These are phyloP conservation scores for Gymnocheta viridis DNA, from an alignment of 2,888 invertebrate genomes.

Conservation along the genomic window DNA sequence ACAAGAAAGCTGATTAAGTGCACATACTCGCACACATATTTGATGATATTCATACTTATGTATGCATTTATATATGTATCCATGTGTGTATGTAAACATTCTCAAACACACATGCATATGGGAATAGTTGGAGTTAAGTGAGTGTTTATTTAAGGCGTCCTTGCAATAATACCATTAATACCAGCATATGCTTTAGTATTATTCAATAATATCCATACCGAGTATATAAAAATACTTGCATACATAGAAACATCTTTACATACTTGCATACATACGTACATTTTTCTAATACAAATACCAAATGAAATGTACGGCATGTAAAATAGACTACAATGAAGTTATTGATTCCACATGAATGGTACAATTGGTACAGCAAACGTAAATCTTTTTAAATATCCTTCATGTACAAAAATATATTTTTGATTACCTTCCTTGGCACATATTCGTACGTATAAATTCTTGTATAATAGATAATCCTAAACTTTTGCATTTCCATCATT, in stretches of 20 bases:
- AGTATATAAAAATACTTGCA: neutral
- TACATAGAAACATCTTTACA: neutral
- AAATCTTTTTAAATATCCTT: conserved; percentile 31
- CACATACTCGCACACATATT: neutral
- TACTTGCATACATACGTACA: neutral
- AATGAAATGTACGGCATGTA: conserved; percentile 26
- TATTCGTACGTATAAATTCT: neutral
- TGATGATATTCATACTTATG: neutral
- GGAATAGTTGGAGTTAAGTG: neutral
- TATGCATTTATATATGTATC: neutral
- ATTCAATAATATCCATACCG: neutral
- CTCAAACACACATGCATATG: neutral
- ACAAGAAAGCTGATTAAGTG: neutral
- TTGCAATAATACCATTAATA: conserved; percentile 35
- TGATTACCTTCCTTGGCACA: conserved; percentile 42
- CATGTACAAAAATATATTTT: conserved; percentile 10
- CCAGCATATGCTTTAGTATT: conserved; percentile 35
- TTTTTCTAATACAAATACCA: neutral
- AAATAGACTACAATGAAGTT: conserved; percentile 61
- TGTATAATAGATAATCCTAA: neutral
- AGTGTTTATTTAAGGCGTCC: neutral
- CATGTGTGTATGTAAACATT: neutral
- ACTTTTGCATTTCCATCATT: conserved; percentile 12
- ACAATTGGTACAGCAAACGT: too few species aligned
- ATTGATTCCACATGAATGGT: conserved; percentile 68